Percentiles rank a stretch among this genome's conserved stretches.
Conservation (phyloP, 2,113 vertebrate genomes). For the Myotis davidii region DNA sequence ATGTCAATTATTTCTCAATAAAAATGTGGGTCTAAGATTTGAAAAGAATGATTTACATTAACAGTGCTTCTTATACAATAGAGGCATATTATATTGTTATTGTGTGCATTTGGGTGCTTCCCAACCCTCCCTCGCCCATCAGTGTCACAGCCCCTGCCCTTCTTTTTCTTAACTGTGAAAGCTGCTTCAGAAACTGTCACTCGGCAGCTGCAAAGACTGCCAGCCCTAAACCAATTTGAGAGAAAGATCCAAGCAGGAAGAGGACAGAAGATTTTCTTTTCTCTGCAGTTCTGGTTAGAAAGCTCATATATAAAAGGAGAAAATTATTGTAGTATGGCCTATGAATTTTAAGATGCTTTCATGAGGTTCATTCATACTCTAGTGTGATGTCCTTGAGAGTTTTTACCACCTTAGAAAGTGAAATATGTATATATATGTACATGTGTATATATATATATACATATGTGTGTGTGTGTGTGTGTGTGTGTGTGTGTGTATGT, state of each 20-base stretch:
- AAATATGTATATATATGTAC: background rate
- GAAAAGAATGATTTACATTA: background rate
- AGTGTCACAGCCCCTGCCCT: background rate
- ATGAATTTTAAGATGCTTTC: constrained; percentile 68
- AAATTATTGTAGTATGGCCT: constrained; percentile 45
- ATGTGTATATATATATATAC: too few relatives aligned
- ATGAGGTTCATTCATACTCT: constrained; percentile 64
- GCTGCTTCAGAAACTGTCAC: constrained; percentile 38
- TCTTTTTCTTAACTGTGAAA: constrained; percentile 44
- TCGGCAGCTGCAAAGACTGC: background rate
- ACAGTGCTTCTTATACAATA: background rate
- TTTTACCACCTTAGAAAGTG: constrained; percentile 60
- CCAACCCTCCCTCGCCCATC: fast-evolving
- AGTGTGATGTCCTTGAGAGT: background rate
- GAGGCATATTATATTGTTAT: background rate
- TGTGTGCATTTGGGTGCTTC: background rate
- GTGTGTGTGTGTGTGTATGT: too few relatives aligned
- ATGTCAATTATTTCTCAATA: background rate
- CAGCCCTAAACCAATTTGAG: constrained; percentile 37
- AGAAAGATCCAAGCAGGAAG: constrained; percentile 35
- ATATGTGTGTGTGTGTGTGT: too few relatives aligned
- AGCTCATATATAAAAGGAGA: constrained; percentile 59
- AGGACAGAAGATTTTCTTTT: constrained; percentile 60
- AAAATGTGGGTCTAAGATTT: background rate
- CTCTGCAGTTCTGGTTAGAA: constrained; percentile 58